A percentile compares a stretch with the other conserved stretches of the same genome.
Evolutionary conservation across 2,113 vertebrate genomes (phyloP).

Genomic region (Macroglossus sobrinus): DNA sequence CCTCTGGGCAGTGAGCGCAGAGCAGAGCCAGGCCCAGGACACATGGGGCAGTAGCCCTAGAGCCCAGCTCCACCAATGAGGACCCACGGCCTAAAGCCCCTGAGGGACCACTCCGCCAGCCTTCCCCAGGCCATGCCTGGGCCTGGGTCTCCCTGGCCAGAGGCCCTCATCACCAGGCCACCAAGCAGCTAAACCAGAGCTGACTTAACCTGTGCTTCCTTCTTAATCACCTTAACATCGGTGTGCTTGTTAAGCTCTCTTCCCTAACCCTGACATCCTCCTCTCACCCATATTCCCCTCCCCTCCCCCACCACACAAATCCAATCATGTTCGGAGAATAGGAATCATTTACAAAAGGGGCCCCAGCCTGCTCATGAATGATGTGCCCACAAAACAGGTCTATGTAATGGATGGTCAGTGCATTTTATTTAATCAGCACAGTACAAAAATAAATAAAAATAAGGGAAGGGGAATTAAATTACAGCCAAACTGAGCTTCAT

Average conservation of each 20-base stretch:
- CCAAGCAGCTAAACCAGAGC: not conserved
- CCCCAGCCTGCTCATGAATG: not conserved
- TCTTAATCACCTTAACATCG: not conserved
- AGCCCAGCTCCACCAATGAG: rapidly evolving
- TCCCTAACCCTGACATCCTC: not conserved
- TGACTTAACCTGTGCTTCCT: not conserved
- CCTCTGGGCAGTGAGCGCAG: rapidly evolving
- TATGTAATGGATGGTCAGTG: conserved; percentile 92
- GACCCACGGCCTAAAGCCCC: not conserved
- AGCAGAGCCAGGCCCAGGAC: not conserved
- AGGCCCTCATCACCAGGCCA: not conserved
- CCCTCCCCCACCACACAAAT: not conserved
- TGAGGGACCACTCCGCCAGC: not conserved
- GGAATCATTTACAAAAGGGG: not conserved
- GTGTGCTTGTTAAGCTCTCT: not conserved
- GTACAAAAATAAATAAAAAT: conserved; percentile 99
- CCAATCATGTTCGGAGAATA: not conserved
- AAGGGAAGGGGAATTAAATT: conserved; percentile 89
- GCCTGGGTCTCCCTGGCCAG: not conserved
- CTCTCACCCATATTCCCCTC: not conserved
- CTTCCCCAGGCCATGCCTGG: not conserved
- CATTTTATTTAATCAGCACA: conserved; percentile 98
- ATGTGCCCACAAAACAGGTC: conserved; percentile 26
- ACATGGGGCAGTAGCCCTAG: not conserved
- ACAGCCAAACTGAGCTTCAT: conserved; percentile 86